Base-by-base conservation (phyloP, 2,113 vertebrate species). In the Laterallus jamaicensis region DNA sequence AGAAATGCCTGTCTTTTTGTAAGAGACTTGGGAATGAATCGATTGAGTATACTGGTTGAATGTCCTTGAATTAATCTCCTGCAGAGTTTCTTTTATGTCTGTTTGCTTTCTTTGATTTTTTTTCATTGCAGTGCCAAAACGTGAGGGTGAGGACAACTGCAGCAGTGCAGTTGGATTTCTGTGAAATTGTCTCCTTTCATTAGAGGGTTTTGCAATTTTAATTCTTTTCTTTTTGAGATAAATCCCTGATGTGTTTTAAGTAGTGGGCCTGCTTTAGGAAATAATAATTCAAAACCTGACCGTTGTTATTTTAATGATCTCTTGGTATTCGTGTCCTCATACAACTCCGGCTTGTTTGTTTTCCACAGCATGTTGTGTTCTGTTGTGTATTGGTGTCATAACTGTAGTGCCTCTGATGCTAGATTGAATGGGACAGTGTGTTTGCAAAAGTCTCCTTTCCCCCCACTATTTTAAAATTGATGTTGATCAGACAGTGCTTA, bases 121-220 rank as follows among this genome's bases (percentile, higher is more conserved):
- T 93, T 82, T 89, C 19, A 29, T 81, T 86, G 49, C 66, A 35
- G 37, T 75, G 60, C 22, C 47, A 71, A 89, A 88, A 49, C 11
- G 22, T 8, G 62, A 56, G 39, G 76, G 42, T 78, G 70, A 68
- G 83, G 56, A 90, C 22, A 92, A 49, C 64, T 95, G 92, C 82
- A 93, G 83, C 42, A 83, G 17, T 94, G 77, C 83, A 88, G 86
- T 75, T 86, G 58, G 22, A 35, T 92, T 86, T 81, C 52, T 86
- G 16, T 96, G 58, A 64, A 88, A 49, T 54, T n/a, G 19, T 56
- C 35, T 81, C 4, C 42, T 70, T 86, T 68, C 19, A 20, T 86
- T 64, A 68, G 56, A 86, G 69, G 19, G 15, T 26, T 91, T 96
- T 91, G 26, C 64, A 6, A 93, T 95, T 84, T 86, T 6, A 52